Conservation (phyloP, 2,888 invertebrate species). For the Sarcophaga carnaria region DNA sequence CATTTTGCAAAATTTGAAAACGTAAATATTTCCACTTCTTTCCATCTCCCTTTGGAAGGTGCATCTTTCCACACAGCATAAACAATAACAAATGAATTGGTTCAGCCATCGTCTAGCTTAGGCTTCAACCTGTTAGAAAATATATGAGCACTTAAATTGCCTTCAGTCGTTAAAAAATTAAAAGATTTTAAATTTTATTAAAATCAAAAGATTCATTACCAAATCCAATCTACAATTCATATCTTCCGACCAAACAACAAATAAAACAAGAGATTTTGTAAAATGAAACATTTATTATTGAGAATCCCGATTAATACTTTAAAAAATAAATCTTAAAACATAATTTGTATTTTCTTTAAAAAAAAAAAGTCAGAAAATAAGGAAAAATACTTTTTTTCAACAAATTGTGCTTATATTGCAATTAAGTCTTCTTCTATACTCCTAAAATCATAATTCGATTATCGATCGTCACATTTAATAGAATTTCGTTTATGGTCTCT, state of each 20-base stretch:
- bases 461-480: background rate
- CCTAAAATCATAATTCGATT: background rate
- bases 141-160: no score
- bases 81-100: no score
- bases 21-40: no score
- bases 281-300: constrained; percentile 47
- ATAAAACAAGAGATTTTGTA: background rate
- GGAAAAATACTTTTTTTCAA: constrained; percentile 53
- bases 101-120: no score
- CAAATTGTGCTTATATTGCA: constrained; percentile 67
- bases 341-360: constrained; percentile 23
- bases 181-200: no score
- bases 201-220: no score
- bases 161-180: no score
- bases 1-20: no score
- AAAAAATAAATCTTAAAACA: constrained; percentile 44
- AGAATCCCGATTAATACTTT: constrained; percentile 51
- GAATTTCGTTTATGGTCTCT: background rate
- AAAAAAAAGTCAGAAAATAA: constrained; percentile 31
- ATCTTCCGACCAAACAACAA: background rate
- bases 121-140: no score
- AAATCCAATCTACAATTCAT: background rate
- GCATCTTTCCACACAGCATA: no score
- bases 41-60: no score
- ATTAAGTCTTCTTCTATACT: constrained; percentile 53